Evolutionary conservation across 1,140 invertebrate species (phyloP).

Genomic region (Bicyclus anynana): DNA sequence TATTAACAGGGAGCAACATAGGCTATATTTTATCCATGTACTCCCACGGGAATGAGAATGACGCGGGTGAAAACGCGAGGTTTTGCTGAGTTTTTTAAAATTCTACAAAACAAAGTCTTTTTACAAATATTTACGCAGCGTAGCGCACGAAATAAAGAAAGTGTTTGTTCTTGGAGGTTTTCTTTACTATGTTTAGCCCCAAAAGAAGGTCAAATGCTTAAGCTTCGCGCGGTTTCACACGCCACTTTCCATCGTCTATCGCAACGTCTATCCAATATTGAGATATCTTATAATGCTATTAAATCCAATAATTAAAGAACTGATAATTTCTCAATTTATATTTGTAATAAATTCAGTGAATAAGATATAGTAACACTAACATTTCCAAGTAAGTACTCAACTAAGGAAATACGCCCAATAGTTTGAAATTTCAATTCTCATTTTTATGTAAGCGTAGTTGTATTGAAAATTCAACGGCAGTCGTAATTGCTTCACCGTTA

Average conservation of each 20-base stretch:
- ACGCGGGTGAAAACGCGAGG: too few species aligned
- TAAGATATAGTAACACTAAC: too few species aligned
- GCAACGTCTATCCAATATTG: slow-evolving; percentile 32
- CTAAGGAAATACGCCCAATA: too few species aligned
- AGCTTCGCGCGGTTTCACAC: slow-evolving; percentile 49
- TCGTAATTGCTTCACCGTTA: slow-evolving; percentile 5
- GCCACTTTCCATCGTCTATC: slow-evolving; percentile 48
- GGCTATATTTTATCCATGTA: too few species aligned
- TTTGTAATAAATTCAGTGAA: too few species aligned
- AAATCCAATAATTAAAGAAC: slow-evolving; percentile 5
- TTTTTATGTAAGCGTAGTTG: background rate
- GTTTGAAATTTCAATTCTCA: background rate
- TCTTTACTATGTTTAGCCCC: slow-evolving; percentile 26
- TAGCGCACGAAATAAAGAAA: slow-evolving; percentile 23
- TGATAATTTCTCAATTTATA: background rate
- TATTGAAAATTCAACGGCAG: background rate
- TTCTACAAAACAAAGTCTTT: background rate
- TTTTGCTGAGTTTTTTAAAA: too few species aligned
- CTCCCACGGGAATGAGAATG: too few species aligned
- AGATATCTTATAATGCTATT: slow-evolving; percentile 20
- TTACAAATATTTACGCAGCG: slow-evolving; percentile 1
- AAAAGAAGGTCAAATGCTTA: slow-evolving; percentile 56
- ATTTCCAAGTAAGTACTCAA: too few species aligned
- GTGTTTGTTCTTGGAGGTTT: slow-evolving; percentile 32
- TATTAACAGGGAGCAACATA: too few species aligned